Evolutionary conservation across 2,797 vertebrate species (phyloP).

Genomic region (Antrozous pallidus): DNA sequence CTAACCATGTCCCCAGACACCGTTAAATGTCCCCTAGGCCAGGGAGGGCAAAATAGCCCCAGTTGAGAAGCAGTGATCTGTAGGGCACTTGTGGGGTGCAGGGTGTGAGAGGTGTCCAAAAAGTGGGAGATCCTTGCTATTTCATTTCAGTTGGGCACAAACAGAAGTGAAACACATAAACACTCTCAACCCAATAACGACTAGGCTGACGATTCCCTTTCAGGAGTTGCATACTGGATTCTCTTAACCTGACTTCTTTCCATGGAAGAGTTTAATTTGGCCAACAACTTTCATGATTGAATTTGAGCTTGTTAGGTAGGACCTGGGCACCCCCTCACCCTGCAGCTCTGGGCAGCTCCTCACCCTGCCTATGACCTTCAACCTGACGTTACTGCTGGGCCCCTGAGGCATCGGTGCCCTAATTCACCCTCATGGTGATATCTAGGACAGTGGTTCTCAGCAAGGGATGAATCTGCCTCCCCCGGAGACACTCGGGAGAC

Average conservation of each 20-base stretch:
- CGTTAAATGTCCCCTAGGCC: neutral
- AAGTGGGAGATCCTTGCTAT: too few relatives aligned
- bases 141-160: accelerated
- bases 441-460: neutral
- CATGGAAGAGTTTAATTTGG: neutral
- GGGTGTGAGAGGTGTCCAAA: neutral
- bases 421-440: neutral
- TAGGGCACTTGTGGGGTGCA: neutral
- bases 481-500: neutral
- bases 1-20: neutral
- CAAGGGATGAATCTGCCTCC: neutral
- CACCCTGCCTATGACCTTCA: neutral
- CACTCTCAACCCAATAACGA: neutral
- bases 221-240: neutral
- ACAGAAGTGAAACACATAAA: neutral
- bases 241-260: neutral
- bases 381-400: neutral
- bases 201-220: neutral
- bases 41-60: neutral
- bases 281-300: neutral
- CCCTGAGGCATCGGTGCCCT: neutral
- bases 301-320: neutral
- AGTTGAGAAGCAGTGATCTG: neutral
- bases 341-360: neutral
- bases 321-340: neutral